phyloP scores from a whole-genome alignment of 2,113 vertebrate genomes.

The Carassius auratus region DNA sequence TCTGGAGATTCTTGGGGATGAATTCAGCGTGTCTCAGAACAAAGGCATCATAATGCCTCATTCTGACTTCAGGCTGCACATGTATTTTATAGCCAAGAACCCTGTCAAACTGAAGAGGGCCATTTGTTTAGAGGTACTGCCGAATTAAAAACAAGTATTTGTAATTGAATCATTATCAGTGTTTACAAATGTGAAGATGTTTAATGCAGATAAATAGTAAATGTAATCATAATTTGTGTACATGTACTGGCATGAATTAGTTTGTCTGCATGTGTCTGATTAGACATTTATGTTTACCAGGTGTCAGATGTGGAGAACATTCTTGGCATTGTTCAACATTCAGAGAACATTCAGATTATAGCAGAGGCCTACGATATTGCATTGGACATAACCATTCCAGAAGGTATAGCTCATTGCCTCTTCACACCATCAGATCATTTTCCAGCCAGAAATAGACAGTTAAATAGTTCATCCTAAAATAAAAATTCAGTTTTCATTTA shows the following conservation, averaged over 20 bases:
- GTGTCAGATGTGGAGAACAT: conserved; percentile 85
- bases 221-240: background rate
- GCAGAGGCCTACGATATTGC: conserved; percentile 86
- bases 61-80: conserved; percentile 68
- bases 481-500: background rate
- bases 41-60: conserved; percentile 73
- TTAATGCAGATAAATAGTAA: background rate
- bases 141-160: background rate
- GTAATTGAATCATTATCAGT: background rate
- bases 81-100: conserved; percentile 80
- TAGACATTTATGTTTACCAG: conserved; percentile 69
- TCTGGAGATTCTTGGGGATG: conserved; percentile 81
- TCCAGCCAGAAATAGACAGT: background rate
- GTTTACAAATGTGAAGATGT: background rate
- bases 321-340: conserved; percentile 80
- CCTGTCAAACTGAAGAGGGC: conserved; percentile 76
- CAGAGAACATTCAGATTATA: conserved; percentile 81
- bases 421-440: background rate
- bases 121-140: conserved; percentile 83
- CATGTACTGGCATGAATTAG: background rate
- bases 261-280: conserved; percentile 15
- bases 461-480: background rate
- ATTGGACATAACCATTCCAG: conserved; percentile 81
- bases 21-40: conserved; percentile 76
- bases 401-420: conserved; percentile 73